Conservation (phyloP, 2,797 vertebrate species). For the Notamacropus eugenii region DNA sequence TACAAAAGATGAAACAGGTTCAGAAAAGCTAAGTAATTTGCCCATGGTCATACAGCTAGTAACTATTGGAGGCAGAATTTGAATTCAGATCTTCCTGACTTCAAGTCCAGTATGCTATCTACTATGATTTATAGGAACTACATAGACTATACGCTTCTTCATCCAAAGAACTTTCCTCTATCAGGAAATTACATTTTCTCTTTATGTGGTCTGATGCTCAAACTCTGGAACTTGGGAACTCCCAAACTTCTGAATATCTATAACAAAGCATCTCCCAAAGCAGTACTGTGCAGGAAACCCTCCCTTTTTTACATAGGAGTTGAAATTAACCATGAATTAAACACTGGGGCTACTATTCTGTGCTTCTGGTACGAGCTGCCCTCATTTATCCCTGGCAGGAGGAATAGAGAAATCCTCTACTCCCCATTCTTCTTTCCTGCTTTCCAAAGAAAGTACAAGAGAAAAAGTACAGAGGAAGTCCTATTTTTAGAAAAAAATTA, state of each 20-base stretch:
- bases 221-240: background rate
- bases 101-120: background rate
- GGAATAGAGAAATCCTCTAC: background rate
- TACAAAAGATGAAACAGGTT: background rate
- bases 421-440: background rate
- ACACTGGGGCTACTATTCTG: background rate
- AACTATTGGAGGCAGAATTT: background rate
- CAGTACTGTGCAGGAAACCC: background rate
- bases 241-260: background rate
- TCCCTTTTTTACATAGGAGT: background rate
- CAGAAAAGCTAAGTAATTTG: background rate
- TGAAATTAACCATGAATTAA: background rate
- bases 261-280: background rate
- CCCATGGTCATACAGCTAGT: background rate
- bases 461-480: background rate
- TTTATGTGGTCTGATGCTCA: background rate
- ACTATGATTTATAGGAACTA: background rate
- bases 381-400: background rate
- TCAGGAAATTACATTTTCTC: background rate
- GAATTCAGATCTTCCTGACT: background rate
- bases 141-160: background rate
- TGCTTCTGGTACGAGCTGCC: background rate
- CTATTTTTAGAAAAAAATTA: background rate
- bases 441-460: background rate
- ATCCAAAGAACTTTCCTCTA: background rate